Evolutionary conservation across 2,888 invertebrate genomes (phyloP).

Genomic region (Hemistola chrysoprasaria): DNA sequence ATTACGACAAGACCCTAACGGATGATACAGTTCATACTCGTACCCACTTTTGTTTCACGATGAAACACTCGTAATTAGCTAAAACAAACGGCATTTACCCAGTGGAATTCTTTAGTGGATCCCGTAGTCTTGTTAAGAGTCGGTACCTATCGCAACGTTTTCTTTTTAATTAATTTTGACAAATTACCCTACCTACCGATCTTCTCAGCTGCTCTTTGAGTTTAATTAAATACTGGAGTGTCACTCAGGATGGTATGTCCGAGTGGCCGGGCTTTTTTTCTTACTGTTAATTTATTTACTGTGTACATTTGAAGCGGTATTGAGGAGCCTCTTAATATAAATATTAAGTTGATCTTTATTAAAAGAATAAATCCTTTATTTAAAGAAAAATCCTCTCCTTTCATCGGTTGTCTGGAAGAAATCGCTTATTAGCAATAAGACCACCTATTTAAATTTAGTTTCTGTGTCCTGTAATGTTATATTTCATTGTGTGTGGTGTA

Average conservation of each 20-base stretch:
- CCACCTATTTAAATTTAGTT: no score
- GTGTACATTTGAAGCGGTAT: slow-evolving; percentile 27
- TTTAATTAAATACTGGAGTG: slow-evolving; percentile 81
- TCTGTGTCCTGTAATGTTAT: no score
- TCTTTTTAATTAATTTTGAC: slow-evolving; percentile 82
- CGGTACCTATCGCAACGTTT: slow-evolving; percentile 65
- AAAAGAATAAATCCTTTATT: slow-evolving; percentile 2
- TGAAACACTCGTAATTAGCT: slow-evolving; percentile 15
- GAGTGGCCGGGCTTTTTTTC: slow-evolving; percentile 35
- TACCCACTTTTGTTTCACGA: slow-evolving; percentile 1
- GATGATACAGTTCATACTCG: no score
- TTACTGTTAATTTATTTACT: slow-evolving; percentile 58
- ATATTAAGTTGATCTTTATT: slow-evolving; percentile 22
- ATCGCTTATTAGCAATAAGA: no score
- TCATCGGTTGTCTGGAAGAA: no score
- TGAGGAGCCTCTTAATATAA: slow-evolving; percentile 22
- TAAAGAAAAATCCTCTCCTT: no score
- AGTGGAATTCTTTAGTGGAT: slow-evolving; percentile 44
- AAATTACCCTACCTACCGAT: slow-evolving; percentile 75
- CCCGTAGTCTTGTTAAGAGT: slow-evolving; percentile 61
- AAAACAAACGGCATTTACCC: slow-evolving; percentile 9
- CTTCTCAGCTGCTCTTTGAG: slow-evolving; percentile 73
- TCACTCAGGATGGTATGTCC: slow-evolving; percentile 67
- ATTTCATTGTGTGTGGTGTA: no score
- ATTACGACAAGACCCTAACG: no score